Evolutionary conservation across 35 echinoderm and acorn worm genomes (phyloP), one percentile per base, ranked within the genome.

Genomic region (Eucidaris tribuloides): DNA sequence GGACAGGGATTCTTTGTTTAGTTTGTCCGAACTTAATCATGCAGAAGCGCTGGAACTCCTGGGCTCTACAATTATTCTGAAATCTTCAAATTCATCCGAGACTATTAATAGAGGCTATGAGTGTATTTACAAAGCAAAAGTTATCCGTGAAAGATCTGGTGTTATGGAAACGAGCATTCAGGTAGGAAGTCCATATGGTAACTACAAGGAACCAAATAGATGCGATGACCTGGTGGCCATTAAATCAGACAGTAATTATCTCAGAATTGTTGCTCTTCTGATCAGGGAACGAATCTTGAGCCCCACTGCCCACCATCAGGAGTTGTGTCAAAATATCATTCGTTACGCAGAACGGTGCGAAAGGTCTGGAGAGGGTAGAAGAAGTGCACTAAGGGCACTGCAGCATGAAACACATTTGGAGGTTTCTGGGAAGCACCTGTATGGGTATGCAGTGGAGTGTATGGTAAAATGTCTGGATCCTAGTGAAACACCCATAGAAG

Each of bases 31-130:
- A 24, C 22, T 25, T 5, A 20, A 43, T 42, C 38, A 27, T 7
- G 40, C 24, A n/a, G 68, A 74, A 24, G 68, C 68, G n/a, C 68
- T 74, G 29, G 68, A 74, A 13, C 22, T 74, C 22, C 29, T 74
- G 68, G 68, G 35, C 29, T 74, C 68, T n/a, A n/a, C 68, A 74
- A 33, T 74, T 74, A 11, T 74, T 74, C 14, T n/a, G n/a, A n/a
- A n/a, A n/a, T n/a, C n/a, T n/a, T 40, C 44, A 1, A n/a, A n/a
- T 9, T 52, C 48, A 52, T 25, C 2, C 3, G 68, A 74, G 14
- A 74, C 22, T 35, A n/a, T 35, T 22, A 33, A 74, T 14, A 74
- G 24, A 44, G 68, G 68, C 2, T 20, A 35, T 14, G 41, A 44
- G 22, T 42, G 22, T 18, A 33, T 74, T n/a, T 52, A 11, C 48